Evolutionary conservation across 2,113 vertebrate genomes (phyloP).

Genomic region (Antechinus flavipes): DNA sequence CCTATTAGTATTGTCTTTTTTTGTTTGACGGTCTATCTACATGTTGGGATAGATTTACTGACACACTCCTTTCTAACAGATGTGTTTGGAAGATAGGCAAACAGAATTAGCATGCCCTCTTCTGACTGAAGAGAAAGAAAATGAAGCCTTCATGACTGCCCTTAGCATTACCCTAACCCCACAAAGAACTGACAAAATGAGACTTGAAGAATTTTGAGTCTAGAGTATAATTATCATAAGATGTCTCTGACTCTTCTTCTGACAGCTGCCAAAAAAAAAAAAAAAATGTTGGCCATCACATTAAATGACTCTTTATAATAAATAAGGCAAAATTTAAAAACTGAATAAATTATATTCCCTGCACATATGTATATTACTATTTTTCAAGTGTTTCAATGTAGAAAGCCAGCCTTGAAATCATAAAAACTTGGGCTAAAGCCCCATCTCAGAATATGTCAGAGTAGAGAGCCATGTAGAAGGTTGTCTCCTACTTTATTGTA

Average conservation of each 20-base stretch:
- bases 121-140: neutral
- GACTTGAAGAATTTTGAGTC: slow-evolving; percentile 2
- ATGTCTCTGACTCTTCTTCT: neutral
- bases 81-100: neutral
- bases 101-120: neutral
- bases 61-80: neutral
- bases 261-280: neutral
- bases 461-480: neutral
- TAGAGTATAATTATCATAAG: neutral
- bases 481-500: neutral
- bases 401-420: neutral
- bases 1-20: neutral
- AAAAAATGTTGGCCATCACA: neutral
- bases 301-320: neutral
- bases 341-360: neutral
- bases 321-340: neutral
- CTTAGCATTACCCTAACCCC: neutral
- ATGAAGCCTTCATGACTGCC: neutral
- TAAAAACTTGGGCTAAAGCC: neutral
- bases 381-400: neutral
- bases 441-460: neutral
- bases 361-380: neutral
- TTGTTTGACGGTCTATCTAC: neutral
- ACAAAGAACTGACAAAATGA: neutral
- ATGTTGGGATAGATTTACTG: neutral